Conservation (phyloP, 2,888 invertebrate genomes). For the Hydriomena furcata region DNA sequence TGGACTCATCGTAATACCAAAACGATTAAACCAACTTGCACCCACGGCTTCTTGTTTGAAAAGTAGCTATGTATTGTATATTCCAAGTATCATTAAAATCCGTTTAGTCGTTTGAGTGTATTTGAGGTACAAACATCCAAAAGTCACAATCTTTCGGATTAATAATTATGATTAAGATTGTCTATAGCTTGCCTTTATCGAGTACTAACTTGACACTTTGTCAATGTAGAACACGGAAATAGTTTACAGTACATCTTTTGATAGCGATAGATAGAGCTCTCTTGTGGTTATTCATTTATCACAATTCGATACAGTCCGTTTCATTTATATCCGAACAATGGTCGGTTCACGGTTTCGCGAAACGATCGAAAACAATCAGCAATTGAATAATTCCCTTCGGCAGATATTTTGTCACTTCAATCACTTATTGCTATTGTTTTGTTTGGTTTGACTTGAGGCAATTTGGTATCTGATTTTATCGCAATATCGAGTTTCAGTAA, state of each 20-base stretch:
- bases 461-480: constrained; percentile 21
- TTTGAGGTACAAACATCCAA: no score
- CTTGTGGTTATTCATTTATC: constrained; percentile 65
- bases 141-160: no score
- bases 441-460: constrained; percentile 24
- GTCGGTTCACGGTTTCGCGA: constrained; percentile 69
- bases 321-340: constrained; percentile 71
- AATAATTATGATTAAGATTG: no score
- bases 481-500: constrained; percentile 19
- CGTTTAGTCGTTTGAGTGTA: no score
- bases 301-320: constrained; percentile 63
- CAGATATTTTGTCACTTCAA: constrained; percentile 36
- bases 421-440: constrained; percentile 33
- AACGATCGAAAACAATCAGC: constrained; percentile 60
- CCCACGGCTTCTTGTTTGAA: no score
- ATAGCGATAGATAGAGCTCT: constrained; percentile 58
- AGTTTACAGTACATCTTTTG: constrained; percentile 51
- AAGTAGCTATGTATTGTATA: no score
- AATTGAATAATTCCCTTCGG: constrained; percentile 48
- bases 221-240: constrained; percentile 46
- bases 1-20: no score
- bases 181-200: no score
- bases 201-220: neutral
- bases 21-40: no score
- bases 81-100: no score